These are phyloP conservation scores for Caenorhabditis sp. DNA, from an alignment of 2,888 invertebrate genomes.

Conservation along the genomic window DNA sequence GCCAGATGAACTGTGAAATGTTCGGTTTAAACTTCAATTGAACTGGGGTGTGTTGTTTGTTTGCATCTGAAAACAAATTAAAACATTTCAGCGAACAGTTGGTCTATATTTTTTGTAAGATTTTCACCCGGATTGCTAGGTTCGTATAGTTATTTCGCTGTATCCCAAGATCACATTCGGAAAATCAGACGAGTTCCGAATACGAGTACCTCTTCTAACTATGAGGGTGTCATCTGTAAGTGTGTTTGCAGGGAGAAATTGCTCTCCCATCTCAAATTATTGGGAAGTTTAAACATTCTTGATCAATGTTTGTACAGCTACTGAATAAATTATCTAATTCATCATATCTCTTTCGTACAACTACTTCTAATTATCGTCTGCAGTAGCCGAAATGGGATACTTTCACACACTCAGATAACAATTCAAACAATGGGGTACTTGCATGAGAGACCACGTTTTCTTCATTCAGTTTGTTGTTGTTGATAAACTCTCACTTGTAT, in stretches of 20 bases:
- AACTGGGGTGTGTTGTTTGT: constrained; percentile 32
- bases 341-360: background rate
- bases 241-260: constrained; percentile 48
- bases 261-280: constrained; percentile 54
- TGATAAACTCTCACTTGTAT: background rate
- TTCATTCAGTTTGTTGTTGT: background rate
- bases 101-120: constrained; percentile 51
- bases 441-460: background rate
- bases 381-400: background rate
- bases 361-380: background rate
- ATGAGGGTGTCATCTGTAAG: background rate
- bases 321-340: background rate
- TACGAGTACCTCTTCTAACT: constrained; percentile 18
- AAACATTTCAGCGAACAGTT: constrained; percentile 56
- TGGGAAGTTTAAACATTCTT: constrained; percentile 47
- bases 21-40: no score
- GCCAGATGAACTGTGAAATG: constrained; percentile 30
- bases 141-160: constrained; percentile 23
- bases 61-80: background rate
- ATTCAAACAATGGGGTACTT: background rate
- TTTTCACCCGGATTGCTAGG: constrained; percentile 41
- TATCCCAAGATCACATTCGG: constrained; percentile 26
- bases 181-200: constrained; percentile 46
- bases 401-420: background rate
- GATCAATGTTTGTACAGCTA: background rate